Percentiles rank a stretch among this genome's conserved stretches.
Conservation (phyloP, 2,797 vertebrate genomes). For the Rousettus madagascariensis region DNA sequence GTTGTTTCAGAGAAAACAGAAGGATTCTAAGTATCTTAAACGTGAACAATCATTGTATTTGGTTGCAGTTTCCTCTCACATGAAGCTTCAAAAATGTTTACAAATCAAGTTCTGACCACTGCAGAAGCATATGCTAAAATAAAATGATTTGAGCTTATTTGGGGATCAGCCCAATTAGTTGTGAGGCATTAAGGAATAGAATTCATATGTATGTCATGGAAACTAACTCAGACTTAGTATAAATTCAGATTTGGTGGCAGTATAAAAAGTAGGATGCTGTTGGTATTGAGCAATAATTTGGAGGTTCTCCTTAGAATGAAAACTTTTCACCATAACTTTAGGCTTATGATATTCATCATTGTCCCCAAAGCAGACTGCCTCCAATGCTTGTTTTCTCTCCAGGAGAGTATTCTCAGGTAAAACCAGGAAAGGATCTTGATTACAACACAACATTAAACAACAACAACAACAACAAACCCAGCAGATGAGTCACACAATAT, state of each 20-base stretch:
- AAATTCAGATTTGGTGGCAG: neutral
- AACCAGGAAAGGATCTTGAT: neutral
- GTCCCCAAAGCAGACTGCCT: neutral
- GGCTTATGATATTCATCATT: neutral
- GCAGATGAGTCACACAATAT: neutral
- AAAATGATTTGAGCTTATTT: neutral
- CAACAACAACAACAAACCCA: neutral
- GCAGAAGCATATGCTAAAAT: neutral
- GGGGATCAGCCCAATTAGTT: neutral
- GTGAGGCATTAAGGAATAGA: neutral
- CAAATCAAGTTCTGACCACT: neutral
- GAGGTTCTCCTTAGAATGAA: neutral
- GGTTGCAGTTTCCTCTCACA: neutral
- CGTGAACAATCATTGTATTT: neutral
- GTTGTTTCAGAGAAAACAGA: slow-evolving; percentile 65
- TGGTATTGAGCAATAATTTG: neutral
- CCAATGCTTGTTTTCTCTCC: neutral
- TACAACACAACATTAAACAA: neutral
- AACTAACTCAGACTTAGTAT: neutral
- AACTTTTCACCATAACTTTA: neutral
- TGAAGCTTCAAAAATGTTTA: neutral
- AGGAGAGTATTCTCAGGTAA: neutral
- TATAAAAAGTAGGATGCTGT: neutral
- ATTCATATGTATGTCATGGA: neutral
- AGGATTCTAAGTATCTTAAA: slow-evolving; percentile 2